Percentiles rank a stretch among this genome's conserved stretches.
These are phyloP conservation scores for Caracal caracal DNA, from an alignment of 2,113 vertebrate species.

Conservation along the genomic window DNA sequence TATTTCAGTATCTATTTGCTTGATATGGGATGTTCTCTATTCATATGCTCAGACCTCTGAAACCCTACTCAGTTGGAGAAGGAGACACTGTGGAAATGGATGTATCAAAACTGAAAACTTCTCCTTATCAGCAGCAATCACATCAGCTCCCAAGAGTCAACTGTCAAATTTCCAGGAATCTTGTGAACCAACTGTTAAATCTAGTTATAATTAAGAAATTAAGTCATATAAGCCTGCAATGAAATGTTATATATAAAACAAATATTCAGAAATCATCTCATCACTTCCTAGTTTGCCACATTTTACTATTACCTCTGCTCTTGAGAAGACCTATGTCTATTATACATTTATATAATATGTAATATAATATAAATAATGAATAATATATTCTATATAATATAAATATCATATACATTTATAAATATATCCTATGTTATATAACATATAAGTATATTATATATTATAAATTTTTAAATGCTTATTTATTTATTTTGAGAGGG, in stretches of 20 bases:
- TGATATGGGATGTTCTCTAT: background rate
- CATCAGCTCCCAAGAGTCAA: background rate
- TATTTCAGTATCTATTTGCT: background rate
- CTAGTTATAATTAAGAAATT: constrained; percentile 27
- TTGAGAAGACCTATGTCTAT: background rate
- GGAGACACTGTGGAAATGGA: background rate
- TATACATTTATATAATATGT: background rate
- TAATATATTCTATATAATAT: background rate
- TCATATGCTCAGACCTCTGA: background rate
- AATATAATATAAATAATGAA: background rate
- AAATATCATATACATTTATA: background rate
- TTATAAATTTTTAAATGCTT: too few species aligned
- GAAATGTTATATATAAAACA: constrained; percentile 10
- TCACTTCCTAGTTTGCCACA: background rate
- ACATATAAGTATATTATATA: background rate
- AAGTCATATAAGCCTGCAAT: background rate
- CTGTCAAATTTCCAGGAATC: background rate
- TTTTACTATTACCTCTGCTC: background rate
- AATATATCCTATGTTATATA: background rate
- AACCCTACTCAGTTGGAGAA: background rate
- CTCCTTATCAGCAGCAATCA: background rate
- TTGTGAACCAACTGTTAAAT: background rate
- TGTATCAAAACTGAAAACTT: background rate
- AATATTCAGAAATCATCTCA: background rate
- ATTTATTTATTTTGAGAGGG: too few species aligned